Evolutionary conservation across 2,797 vertebrate genomes (phyloP).

Genomic region (Anomalospiza imberbis): DNA sequence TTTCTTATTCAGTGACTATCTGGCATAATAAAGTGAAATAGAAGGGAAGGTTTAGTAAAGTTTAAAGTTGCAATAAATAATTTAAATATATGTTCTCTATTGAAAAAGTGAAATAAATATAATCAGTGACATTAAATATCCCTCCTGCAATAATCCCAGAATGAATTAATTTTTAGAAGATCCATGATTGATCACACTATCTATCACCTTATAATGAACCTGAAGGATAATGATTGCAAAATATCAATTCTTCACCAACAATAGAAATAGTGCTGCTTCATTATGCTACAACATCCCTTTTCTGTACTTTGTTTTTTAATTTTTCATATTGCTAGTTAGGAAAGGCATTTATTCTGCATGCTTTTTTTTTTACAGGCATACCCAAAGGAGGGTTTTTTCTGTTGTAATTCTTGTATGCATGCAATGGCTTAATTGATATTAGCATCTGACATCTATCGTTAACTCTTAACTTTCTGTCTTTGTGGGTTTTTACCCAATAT

Average conservation of each 20-base stretch:
- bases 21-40: background rate
- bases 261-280: background rate
- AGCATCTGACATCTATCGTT: background rate
- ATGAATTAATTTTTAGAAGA: background rate
- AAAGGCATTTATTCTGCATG: background rate
- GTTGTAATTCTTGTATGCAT: background rate
- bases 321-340: background rate
- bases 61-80: background rate
- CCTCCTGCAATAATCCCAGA: background rate
- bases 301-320: background rate
- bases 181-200: background rate
- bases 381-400: accelerated
- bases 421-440: background rate
- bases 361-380: background rate
- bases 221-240: background rate
- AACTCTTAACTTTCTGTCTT: background rate
- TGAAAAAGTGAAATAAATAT: background rate
- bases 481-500: background rate
- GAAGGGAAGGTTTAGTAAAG: background rate
- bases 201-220: background rate
- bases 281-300: background rate
- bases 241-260: background rate
- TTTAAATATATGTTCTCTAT: background rate
- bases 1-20: background rate
- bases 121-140: background rate